Evolutionary conservation across 2,113 vertebrate genomes (phyloP).

Genomic region (Phocoena phocoena): DNA sequence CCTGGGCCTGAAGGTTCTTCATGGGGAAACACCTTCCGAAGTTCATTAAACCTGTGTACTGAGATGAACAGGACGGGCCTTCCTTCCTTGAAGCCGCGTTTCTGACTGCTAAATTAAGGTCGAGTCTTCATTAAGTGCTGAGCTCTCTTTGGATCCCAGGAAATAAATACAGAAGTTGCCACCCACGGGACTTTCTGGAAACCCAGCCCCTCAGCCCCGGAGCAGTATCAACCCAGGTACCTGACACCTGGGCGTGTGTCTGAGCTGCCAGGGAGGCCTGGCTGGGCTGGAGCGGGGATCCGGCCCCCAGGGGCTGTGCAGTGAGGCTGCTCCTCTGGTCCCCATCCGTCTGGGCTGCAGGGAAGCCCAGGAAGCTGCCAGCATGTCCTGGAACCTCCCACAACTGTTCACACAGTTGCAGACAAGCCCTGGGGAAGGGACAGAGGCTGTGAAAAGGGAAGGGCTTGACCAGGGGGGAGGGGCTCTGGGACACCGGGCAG

Average conservation of each 20-base stretch:
- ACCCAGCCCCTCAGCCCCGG: fast-evolving
- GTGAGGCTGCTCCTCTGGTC: fast-evolving
- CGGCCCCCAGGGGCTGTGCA: fast-evolving
- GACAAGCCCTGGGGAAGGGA: background rate
- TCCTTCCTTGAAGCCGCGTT: background rate
- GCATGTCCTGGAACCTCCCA: background rate
- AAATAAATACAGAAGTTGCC: background rate
- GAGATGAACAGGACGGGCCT: fast-evolving
- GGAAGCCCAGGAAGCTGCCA: background rate
- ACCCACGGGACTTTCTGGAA: background rate
- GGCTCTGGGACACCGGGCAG: fast-evolving
- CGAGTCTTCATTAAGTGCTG: fast-evolving
- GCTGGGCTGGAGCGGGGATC: background rate
- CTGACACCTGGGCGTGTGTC: background rate
- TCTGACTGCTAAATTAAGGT: too few relatives aligned
- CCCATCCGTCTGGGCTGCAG: fast-evolving
- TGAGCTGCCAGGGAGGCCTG: background rate
- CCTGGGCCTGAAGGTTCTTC: fast-evolving
- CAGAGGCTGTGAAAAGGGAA: background rate
- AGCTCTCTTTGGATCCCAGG: background rate
- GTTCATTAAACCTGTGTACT: too few relatives aligned
- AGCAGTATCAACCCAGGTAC: fast-evolving
- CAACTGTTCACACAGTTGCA: fast-evolving
- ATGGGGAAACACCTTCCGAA: fast-evolving
- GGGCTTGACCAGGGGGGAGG: fast-evolving